These are phyloP conservation scores for Pachycephus smyrnensis DNA, from an alignment of 2,888 invertebrate species.

Conservation along the genomic window DNA sequence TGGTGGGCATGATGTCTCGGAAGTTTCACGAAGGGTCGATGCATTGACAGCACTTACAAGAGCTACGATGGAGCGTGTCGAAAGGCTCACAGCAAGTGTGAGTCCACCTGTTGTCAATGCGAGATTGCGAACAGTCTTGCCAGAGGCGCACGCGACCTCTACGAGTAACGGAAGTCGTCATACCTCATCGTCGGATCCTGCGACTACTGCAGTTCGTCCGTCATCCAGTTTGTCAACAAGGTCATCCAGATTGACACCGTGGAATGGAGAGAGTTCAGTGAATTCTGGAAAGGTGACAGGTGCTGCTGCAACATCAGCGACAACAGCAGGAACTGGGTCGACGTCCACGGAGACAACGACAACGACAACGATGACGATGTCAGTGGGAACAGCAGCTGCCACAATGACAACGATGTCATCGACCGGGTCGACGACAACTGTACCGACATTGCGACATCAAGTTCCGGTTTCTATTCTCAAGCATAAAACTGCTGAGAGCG, in stretches of 20 bases:
- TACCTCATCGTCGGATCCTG: not conserved
- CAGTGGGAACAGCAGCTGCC: not conserved
- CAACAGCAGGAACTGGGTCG: not conserved
- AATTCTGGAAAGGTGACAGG: not conserved
- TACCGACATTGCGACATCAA: slow-evolving; percentile 34
- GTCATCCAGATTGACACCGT: slow-evolving; percentile 44
- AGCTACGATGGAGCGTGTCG: slow-evolving; percentile 77
- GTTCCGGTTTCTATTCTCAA: slow-evolving; percentile 72
- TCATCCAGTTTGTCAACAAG: slow-evolving; percentile 39
- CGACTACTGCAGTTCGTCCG: slow-evolving; percentile 11
- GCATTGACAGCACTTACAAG: slow-evolving; percentile 75
- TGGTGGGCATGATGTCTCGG: slow-evolving; percentile 46
- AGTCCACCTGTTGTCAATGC: slow-evolving; percentile 18
- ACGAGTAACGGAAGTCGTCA: not conserved
- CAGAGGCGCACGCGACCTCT: not conserved
- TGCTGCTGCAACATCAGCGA: not conserved
- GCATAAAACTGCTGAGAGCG: slow-evolving; percentile 69
- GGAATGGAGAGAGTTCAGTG: slow-evolving; percentile 33
- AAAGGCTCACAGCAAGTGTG: slow-evolving; percentile 69
- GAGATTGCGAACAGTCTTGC: slow-evolving; percentile 30
- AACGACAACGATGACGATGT: not conserved
- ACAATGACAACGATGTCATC: not conserved
- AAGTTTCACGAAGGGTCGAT: slow-evolving; percentile 72
- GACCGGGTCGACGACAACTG: not conserved
- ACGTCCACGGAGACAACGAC: not conserved